These are phyloP conservation scores for Conops quadrifasciatus DNA, from an alignment of 2,888 invertebrate genomes.

Conservation along the genomic window DNA sequence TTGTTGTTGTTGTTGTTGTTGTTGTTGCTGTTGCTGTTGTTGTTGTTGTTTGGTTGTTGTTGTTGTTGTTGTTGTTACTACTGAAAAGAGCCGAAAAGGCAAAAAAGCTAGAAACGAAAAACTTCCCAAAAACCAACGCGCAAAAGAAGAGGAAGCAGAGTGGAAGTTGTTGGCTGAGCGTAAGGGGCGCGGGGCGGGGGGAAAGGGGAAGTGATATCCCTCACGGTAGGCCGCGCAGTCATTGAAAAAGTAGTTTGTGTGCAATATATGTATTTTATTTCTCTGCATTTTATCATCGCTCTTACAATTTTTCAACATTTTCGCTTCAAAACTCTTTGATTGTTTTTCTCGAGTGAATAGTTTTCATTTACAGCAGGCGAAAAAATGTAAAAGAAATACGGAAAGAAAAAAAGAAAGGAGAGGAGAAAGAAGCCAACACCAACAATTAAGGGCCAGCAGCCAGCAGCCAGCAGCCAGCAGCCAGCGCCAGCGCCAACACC, in stretches of 20 bases:
- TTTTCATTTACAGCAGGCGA: constrained; percentile 8
- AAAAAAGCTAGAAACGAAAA: too few relatives aligned
- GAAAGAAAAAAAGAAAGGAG: not conserved
- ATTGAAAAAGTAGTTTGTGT: not conserved
- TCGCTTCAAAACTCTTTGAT: not conserved
- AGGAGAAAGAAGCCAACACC: not conserved
- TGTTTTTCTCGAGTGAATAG: constrained; percentile 17
- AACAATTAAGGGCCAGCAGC: not conserved
- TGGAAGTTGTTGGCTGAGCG: too few relatives aligned
- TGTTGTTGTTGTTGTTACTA: too few relatives aligned
- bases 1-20: too few relatives aligned
- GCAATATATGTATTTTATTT: not conserved
- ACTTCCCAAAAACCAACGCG: too few relatives aligned
- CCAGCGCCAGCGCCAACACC: not conserved
- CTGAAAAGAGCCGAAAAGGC: too few relatives aligned
- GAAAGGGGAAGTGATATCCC: too few relatives aligned
- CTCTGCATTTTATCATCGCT: not conserved
- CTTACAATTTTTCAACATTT: not conserved
- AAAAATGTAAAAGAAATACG: not conserved
- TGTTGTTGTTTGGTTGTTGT: too few relatives aligned
- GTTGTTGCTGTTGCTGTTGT: too few relatives aligned
- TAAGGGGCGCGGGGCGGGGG: too few relatives aligned
- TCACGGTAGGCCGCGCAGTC: too few relatives aligned
- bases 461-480: not conserved
- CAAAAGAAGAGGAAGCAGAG: too few relatives aligned